Evolutionary conservation across 2,113 vertebrate species (phyloP).

Genomic region (Numenius arquata): DNA sequence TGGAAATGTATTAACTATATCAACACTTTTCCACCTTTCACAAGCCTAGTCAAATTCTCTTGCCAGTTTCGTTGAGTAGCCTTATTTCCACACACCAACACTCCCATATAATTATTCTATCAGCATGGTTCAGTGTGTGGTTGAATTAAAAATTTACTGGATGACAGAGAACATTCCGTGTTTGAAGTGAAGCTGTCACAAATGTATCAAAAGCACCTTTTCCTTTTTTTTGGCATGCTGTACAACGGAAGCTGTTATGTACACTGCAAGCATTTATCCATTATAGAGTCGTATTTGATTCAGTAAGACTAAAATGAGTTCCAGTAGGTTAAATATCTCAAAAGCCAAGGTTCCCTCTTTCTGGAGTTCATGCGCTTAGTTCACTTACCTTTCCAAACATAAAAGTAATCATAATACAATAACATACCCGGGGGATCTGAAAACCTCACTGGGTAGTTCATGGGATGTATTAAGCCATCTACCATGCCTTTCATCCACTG

Average conservation of each 20-base stretch:
- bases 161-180: not conserved
- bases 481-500: not conserved
- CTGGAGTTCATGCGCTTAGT: not conserved
- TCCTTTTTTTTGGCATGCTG: not conserved
- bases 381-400: conserved; percentile 13
- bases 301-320: not conserved
- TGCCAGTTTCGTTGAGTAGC: not conserved
- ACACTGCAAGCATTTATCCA: not conserved
- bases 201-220: not conserved
- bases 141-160: not conserved
- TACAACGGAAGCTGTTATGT: not conserved
- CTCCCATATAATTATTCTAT: not conserved
- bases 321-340: conserved; percentile 8
- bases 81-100: not conserved
- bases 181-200: not conserved
- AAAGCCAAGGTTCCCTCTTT: not conserved
- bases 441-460: not conserved
- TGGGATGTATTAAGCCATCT: not conserved
- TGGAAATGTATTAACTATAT: not conserved
- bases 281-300: not conserved
- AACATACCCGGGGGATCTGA: not conserved
- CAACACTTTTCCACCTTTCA: not conserved
- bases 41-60: not conserved
- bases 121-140: not conserved
- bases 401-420: not conserved